Percentiles rank a stretch among this genome's conserved stretches.
phyloP scores from a whole-genome alignment of 2,113 vertebrate genomes.

The Puffinus mauretanicus region DNA sequence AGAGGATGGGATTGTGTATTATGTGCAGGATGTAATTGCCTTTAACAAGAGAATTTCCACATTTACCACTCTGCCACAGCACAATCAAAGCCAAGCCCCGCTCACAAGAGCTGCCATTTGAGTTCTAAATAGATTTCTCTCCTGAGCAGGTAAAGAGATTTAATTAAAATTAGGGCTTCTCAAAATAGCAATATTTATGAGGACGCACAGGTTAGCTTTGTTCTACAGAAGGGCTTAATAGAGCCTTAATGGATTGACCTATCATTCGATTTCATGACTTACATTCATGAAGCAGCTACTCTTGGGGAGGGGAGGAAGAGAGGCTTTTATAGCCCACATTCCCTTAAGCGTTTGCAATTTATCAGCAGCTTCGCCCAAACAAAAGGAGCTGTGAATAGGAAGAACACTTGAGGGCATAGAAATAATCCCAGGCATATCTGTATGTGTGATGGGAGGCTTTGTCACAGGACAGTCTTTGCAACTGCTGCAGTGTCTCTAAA shows the following conservation, averaged over 20 bases:
- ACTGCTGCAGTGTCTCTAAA: constrained; percentile 77
- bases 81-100: constrained; percentile 69
- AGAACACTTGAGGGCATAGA: constrained; percentile 88
- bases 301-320: constrained; percentile 77
- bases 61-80: constrained; percentile 64
- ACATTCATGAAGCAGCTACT: constrained; percentile 85
- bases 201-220: constrained; percentile 88
- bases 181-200: constrained; percentile 91
- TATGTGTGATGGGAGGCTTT: constrained; percentile 78
- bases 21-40: constrained; percentile 69
- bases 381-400: constrained; percentile 89
- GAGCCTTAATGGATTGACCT: constrained; percentile 94
- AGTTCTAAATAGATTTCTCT: constrained; percentile 84
- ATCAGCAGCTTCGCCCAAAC: constrained; percentile 87
- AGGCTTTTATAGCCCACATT: constrained; percentile 84
- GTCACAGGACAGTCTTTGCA: constrained; percentile 87
- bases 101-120: constrained; percentile 82
- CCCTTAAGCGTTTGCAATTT: constrained; percentile 96
- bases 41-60: constrained; percentile 72
- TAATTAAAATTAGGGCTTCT: constrained; percentile 94
- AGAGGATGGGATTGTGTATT: constrained; percentile 57
- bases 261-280: constrained; percentile 85
- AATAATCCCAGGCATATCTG: constrained; percentile 74
- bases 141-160: constrained; percentile 89
- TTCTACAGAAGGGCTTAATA: constrained; percentile 92